Conservation (phyloP, 53 echinoderm and acorn worm species). For the Patiria pectinifera region DNA sequence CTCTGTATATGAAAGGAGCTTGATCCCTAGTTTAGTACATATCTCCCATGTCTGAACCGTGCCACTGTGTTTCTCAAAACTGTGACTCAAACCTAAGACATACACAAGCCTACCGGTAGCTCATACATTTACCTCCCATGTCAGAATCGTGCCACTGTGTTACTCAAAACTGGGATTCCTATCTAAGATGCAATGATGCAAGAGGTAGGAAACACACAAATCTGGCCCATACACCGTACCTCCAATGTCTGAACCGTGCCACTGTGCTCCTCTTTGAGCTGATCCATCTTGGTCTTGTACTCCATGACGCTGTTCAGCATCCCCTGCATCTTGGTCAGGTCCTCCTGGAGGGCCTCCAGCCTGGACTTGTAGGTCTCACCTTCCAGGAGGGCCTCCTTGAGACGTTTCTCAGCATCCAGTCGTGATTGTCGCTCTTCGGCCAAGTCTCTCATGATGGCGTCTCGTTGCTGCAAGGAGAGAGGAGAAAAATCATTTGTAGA, state of each 20-base stretch:
- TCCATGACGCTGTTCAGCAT: slow-evolving; percentile 68
- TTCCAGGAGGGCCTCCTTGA: slow-evolving; percentile 77
- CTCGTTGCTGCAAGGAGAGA: slow-evolving; percentile 61
- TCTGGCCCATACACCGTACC: slow-evolving; percentile 21
- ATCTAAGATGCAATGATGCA: not conserved
- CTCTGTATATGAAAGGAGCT: no score
- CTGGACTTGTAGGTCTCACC: slow-evolving; percentile 78
- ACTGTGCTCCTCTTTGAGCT: slow-evolving; percentile 65
- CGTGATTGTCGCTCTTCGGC: slow-evolving; percentile 80
- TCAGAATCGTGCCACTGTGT: no score
- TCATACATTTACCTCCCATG: no score
- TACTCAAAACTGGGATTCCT: not conserved
- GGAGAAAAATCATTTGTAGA: not conserved
- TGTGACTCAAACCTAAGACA: not conserved
- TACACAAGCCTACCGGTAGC: no score
- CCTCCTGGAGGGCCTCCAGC: slow-evolving; percentile 75
- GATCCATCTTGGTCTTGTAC: slow-evolving; percentile 73
- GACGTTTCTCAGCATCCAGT: slow-evolving; percentile 76
- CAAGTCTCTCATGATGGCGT: slow-evolving; percentile 83
- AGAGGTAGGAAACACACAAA: no score
- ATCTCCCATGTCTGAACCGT: no score
- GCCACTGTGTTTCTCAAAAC: not conserved
- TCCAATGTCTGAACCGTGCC: slow-evolving; percentile 44
- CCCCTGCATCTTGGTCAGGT: slow-evolving; percentile 74
- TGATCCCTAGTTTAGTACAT: no score